A percentile compares a stretch with the other conserved stretches of the same genome.
phyloP scores from a whole-genome alignment of 2,888 invertebrate genomes.

The Volucella zonaria region DNA sequence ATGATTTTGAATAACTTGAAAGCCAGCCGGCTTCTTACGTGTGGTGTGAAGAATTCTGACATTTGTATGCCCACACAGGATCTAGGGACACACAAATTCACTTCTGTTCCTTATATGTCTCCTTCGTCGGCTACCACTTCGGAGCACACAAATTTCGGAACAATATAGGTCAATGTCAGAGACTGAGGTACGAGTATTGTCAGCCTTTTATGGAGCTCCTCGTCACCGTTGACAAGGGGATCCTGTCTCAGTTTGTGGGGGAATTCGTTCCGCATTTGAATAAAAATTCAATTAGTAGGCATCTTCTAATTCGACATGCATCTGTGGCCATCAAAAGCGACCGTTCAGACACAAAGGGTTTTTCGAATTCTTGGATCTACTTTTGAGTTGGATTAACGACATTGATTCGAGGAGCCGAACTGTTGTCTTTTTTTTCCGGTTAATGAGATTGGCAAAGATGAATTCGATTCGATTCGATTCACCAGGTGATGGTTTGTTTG shows the following conservation, averaged over 20 bases:
- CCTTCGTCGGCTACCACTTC: conserved; percentile 18
- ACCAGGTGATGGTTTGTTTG: conserved; percentile 40
- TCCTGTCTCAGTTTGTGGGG: conserved; percentile 56
- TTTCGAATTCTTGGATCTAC: conserved; percentile 2
- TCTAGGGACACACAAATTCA: neutral
- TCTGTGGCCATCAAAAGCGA: conserved; percentile 52
- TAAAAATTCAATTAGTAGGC: conserved; percentile 47
- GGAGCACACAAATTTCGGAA: conserved; percentile 28
- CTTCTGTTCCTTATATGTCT: neutral
- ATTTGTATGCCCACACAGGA: conserved; percentile 60
- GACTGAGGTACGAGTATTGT: neutral
- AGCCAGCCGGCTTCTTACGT: conserved; percentile 53
- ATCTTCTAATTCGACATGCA: conserved; percentile 60
- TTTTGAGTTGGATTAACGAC: conserved; percentile 48
- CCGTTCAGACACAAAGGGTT: conserved; percentile 42
- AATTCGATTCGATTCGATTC: conserved; percentile 45
- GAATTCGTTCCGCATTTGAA: conserved; percentile 68
- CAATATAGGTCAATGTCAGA: conserved; percentile 54
- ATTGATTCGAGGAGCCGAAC: conserved; percentile 29
- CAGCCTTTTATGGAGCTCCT: conserved; percentile 24
- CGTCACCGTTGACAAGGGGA: conserved; percentile 53
- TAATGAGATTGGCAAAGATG: conserved; percentile 57
- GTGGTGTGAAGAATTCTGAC: conserved; percentile 46
- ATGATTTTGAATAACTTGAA: conserved; percentile 67
- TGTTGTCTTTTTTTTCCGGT: conserved; percentile 40